A percentile compares a stretch with the other conserved stretches of the same genome.
phyloP scores from a whole-genome alignment of 2,797 vertebrate genomes.

The Tarsius wallacei region DNA sequence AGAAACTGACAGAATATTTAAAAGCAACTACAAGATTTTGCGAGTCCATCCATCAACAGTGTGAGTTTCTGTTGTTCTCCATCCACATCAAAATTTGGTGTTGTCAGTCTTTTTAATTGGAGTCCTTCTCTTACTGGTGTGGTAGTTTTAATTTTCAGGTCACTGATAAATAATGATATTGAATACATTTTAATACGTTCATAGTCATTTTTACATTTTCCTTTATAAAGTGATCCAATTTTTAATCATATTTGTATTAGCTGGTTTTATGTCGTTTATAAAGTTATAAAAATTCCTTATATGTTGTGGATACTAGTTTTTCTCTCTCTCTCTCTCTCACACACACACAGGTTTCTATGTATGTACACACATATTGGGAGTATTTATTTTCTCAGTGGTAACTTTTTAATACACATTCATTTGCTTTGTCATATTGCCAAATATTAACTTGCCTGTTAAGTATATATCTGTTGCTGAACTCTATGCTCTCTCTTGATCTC shows the following conservation, averaged over 20 bases:
- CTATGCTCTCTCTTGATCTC: background rate
- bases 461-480: background rate
- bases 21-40: background rate
- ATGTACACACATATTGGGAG: background rate
- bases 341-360: background rate
- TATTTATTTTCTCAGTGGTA: background rate
- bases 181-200: background rate
- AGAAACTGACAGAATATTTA: background rate
- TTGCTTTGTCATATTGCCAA: background rate
- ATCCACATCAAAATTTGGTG: background rate
- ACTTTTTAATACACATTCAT: background rate
- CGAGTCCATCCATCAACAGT: background rate
- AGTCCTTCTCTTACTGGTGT: background rate
- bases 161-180: background rate
- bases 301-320: background rate
- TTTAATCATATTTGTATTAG: background rate
- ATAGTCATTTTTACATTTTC: background rate
- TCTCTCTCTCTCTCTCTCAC: background rate
- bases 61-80: background rate
- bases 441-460: background rate
- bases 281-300: background rate
- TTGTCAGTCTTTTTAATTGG: background rate
- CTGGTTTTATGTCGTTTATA: background rate
- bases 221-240: background rate
- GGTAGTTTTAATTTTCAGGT: background rate